Conservation (phyloP, 2,888 invertebrate genomes). For the Drosophila ustulata region DNA sequence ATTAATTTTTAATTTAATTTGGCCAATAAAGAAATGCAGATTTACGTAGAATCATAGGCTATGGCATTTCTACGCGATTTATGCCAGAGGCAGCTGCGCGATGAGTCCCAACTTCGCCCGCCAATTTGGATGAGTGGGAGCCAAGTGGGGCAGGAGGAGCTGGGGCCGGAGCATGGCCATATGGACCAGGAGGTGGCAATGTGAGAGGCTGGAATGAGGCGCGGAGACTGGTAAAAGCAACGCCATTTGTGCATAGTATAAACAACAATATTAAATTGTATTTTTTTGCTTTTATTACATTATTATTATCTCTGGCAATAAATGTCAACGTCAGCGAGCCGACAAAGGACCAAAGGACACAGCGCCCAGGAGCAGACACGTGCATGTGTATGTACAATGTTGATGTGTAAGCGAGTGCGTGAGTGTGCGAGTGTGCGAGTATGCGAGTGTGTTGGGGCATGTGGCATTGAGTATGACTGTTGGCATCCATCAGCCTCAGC, state of each 20-base stretch:
- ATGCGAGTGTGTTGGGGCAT: slow-evolving; percentile 21
- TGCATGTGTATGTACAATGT: slow-evolving; percentile 43
- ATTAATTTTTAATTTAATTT: slow-evolving; percentile 63
- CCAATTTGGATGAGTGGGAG: slow-evolving; percentile 19
- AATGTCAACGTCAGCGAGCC: slow-evolving; percentile 80
- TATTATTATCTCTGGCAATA: slow-evolving; percentile 82
- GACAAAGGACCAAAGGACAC: slow-evolving; percentile 69
- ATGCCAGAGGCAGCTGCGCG: slow-evolving; percentile 39
- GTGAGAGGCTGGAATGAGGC: background rate
- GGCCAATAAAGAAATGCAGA: slow-evolving; percentile 22
- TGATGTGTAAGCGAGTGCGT: slow-evolving; percentile 20
- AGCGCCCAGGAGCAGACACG: slow-evolving; percentile 67
- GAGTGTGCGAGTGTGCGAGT: slow-evolving; percentile 10
- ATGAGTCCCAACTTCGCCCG: background rate
- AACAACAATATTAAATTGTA: slow-evolving; percentile 81
- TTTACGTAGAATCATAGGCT: slow-evolving; percentile 6
- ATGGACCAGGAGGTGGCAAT: slow-evolving; percentile 15
- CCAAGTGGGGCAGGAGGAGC: background rate
- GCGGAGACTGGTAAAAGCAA: slow-evolving; percentile 44
- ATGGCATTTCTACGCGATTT: slow-evolving; percentile 30
- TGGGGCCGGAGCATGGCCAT: slow-evolving; percentile 18
- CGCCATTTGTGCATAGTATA: slow-evolving; percentile 69
- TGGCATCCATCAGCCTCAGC: slow-evolving; percentile 43
- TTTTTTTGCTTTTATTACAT: slow-evolving; percentile 80
- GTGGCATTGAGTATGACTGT: slow-evolving; percentile 24